A percentile compares a stretch with the other conserved stretches of the same genome.
Evolutionary conservation across 2,888 invertebrate species (phyloP).

Genomic region (Troides helena): DNA sequence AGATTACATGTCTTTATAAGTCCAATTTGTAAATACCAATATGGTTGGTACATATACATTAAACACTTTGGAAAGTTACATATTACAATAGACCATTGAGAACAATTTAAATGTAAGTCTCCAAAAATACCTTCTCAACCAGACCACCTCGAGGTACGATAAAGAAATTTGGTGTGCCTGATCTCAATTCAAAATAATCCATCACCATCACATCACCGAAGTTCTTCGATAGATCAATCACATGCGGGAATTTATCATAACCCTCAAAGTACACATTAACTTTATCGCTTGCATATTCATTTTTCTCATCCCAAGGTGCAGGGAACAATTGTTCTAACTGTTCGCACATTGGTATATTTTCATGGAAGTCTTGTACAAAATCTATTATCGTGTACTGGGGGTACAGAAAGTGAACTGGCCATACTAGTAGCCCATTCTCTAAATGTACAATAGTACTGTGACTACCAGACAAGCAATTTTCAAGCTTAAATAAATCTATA

Average conservation of each 20-base stretch:
- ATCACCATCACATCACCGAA: constrained; percentile 81
- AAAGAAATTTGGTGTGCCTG: constrained; percentile 84
- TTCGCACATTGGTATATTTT: constrained; percentile 81
- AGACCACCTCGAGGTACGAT: constrained; percentile 79
- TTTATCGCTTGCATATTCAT: constrained; percentile 81
- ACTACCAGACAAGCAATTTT: constrained; percentile 84
- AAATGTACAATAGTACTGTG: constrained; percentile 83
- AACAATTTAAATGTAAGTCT: constrained; percentile 60
- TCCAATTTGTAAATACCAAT: too few species aligned
- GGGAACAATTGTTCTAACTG: constrained; percentile 82
- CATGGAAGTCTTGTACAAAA: constrained; percentile 90
- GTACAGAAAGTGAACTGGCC: constrained; percentile 94
- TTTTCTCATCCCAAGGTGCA: constrained; percentile 86
- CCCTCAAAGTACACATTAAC: constrained; percentile 89
- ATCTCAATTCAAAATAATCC: constrained; percentile 81
- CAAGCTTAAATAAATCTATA: constrained; percentile 76
- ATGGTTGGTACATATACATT: too few species aligned
- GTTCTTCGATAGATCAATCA: constrained; percentile 77
- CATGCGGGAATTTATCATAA: constrained; percentile 79
- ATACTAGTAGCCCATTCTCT: constrained; percentile 82
- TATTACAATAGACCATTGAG: too few species aligned
- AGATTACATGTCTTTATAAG: too few species aligned
- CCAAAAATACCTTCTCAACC: constrained; percentile 80
- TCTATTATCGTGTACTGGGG: constrained; percentile 94
- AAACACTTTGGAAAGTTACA: too few species aligned